Conservation (phyloP, 1,140 invertebrate genomes). For the Dendroctonus valens region DNA sequence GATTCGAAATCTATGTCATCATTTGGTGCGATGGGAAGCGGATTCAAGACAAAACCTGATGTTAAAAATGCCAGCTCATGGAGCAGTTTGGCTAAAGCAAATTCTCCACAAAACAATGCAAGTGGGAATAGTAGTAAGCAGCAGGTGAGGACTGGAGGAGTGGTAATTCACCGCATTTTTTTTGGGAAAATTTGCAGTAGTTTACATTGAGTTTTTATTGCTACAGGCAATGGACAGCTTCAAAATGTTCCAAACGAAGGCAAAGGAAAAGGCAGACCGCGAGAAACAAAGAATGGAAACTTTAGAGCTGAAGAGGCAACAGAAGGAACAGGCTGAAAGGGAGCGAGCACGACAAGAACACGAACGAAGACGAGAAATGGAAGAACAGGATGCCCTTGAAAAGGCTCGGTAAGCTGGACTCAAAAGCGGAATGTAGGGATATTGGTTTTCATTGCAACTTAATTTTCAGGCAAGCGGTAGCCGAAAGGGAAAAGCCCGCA, state of each 20-base stretch:
- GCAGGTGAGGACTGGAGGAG: constrained; percentile 53
- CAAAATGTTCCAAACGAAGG: constrained; percentile 89
- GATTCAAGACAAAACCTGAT: constrained; percentile 54
- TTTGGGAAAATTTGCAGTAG: too few species aligned
- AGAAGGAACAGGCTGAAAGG: constrained; percentile 82
- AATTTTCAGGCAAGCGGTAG: constrained; percentile 57
- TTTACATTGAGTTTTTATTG: too few species aligned
- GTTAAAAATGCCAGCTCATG: constrained; percentile 89
- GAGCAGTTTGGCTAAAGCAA: constrained; percentile 86
- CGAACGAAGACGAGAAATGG: constrained; percentile 72
- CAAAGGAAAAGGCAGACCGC: constrained; percentile 90
- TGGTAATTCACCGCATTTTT: neutral
- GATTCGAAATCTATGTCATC: constrained; percentile 36
- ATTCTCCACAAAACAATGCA: constrained; percentile 65
- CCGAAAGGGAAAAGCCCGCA: constrained; percentile 48
- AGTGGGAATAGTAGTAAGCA: constrained; percentile 57
- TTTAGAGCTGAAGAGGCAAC: constrained; percentile 70
- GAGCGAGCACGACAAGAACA: constrained; percentile 77
- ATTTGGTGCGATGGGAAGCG: constrained; percentile 53
- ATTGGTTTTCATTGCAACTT: constrained; percentile 1
- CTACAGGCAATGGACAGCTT: constrained; percentile 66
- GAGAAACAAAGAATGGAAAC: constrained; percentile 81
- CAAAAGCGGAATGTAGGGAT: too few species aligned
- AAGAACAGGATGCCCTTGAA: constrained; percentile 78
- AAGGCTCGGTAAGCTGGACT: constrained; percentile 57